phyloP scores from a whole-genome alignment of 2,797 vertebrate species.

The Tolypeutes matacus region DNA sequence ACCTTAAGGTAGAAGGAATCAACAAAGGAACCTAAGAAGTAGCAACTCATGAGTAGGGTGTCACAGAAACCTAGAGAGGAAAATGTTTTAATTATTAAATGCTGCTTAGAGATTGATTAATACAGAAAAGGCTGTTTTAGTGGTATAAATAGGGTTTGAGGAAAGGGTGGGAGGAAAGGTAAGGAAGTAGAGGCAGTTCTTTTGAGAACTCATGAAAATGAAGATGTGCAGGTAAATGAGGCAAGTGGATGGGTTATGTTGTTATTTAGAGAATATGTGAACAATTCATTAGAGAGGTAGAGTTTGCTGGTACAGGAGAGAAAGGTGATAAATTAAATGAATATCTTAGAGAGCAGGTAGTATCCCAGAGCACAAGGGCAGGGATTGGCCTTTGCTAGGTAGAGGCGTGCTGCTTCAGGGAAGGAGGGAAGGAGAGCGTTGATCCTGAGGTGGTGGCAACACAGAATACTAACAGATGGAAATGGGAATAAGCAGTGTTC shows the following conservation, averaged over 20 bases:
- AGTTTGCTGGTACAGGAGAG: neutral
- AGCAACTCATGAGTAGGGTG: neutral
- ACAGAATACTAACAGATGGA: neutral
- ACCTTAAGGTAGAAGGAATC: neutral
- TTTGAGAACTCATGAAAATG: neutral
- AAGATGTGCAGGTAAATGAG: neutral
- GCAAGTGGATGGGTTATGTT: neutral
- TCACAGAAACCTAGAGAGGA: neutral
- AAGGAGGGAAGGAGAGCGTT: neutral
- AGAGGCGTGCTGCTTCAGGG: neutral
- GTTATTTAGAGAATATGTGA: neutral
- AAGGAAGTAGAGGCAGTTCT: neutral
- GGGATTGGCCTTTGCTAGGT: neutral
- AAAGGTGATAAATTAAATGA: neutral
- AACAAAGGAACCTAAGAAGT: neutral
- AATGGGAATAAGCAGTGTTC: neutral
- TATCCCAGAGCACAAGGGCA: neutral
- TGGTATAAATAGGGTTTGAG: neutral
- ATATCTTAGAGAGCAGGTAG: neutral
- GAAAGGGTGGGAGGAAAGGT: neutral
- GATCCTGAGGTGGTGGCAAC: neutral
- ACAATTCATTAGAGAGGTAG: neutral
- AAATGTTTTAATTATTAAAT: neutral
- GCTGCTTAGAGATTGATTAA: neutral
- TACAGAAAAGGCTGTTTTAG: neutral